These are phyloP conservation scores for Zapornia atra DNA, from an alignment of 2,113 vertebrate genomes.

Conservation along the genomic window DNA sequence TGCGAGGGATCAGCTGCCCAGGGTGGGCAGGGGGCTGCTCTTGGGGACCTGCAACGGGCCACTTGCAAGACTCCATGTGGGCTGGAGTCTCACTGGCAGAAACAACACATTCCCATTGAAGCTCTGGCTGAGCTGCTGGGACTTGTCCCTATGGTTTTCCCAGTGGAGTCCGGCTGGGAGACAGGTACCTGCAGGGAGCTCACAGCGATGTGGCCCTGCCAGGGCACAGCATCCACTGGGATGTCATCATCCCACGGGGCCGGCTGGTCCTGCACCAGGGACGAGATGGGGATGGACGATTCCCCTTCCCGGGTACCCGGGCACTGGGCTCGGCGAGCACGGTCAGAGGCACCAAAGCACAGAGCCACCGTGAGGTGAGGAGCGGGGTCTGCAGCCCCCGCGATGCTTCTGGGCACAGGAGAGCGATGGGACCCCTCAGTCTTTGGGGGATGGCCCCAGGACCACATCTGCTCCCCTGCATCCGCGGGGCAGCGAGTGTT, in stretches of 20 bases:
- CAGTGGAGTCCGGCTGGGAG: not conserved
- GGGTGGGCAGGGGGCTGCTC: too few species aligned
- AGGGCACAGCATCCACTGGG: not conserved
- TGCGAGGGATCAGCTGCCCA: not conserved
- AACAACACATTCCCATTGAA: not conserved
- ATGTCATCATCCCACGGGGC: not conserved
- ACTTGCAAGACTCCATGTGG: not conserved
- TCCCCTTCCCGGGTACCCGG: not conserved
- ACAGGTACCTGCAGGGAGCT: not conserved
- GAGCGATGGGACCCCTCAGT: not conserved
- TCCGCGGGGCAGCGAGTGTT: not conserved
- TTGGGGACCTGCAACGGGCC: not conserved
- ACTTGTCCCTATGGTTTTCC: not conserved
- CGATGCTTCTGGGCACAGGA: not conserved
- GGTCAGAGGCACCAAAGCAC: not conserved
- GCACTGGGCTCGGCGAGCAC: not conserved
- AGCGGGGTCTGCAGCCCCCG: not conserved
- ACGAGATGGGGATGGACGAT: too few species aligned
- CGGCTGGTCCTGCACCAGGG: not conserved
- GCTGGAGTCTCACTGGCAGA: not conserved
- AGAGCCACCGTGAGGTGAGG: too few species aligned
- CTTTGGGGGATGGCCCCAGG: not conserved
- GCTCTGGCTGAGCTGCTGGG: not conserved
- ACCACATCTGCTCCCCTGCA: fast-evolving
- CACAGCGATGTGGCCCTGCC: fast-evolving